Evolutionary conservation across 2,797 vertebrate species (phyloP).

Genomic region (Aeoliscus strigatus): DNA sequence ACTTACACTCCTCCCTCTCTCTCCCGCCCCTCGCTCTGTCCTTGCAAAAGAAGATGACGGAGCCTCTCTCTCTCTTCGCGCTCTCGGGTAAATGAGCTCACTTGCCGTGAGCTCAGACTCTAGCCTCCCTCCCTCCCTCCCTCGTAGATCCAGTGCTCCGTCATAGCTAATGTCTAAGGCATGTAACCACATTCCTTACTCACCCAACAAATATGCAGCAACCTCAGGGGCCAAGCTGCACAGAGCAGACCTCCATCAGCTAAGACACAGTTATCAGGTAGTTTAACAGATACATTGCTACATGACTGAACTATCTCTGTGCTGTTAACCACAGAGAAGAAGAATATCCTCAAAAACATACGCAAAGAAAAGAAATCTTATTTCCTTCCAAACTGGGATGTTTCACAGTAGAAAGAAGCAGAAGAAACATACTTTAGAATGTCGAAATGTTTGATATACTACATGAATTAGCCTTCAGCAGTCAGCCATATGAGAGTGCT

Average conservation of each 20-base stretch:
- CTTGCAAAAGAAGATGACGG: constrained; percentile 57
- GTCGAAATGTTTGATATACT: not conserved
- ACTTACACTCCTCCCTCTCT: constrained; percentile 59
- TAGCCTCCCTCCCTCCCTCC: constrained; percentile 45
- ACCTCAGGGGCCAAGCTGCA: constrained; percentile 72
- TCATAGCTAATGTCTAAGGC: constrained; percentile 89
- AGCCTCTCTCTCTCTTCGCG: constrained; percentile 42
- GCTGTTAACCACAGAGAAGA: constrained; percentile 13
- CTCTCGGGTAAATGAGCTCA: constrained; percentile 79
- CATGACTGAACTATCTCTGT: constrained; percentile 1
- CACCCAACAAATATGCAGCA: constrained; percentile 85
- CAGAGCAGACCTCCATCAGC: constrained; percentile 47
- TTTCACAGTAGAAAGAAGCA: not conserved
- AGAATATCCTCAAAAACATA: not conserved
- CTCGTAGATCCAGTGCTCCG: constrained; percentile 73
- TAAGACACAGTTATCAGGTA: constrained; percentile 20
- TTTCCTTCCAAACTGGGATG: constrained; percentile 3
- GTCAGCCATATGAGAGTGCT: too few relatives aligned
- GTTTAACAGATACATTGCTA: constrained; percentile 8
- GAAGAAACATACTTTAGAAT: constrained; percentile 1
- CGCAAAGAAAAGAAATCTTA: too few relatives aligned
- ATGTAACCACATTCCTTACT: constrained; percentile 93
- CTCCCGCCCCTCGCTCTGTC: constrained; percentile 44
- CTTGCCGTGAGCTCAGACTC: constrained; percentile 74
- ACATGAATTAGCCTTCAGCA: too few relatives aligned